Conservation (phyloP, 2,113 vertebrate genomes). For the Axis porcinus region DNA sequence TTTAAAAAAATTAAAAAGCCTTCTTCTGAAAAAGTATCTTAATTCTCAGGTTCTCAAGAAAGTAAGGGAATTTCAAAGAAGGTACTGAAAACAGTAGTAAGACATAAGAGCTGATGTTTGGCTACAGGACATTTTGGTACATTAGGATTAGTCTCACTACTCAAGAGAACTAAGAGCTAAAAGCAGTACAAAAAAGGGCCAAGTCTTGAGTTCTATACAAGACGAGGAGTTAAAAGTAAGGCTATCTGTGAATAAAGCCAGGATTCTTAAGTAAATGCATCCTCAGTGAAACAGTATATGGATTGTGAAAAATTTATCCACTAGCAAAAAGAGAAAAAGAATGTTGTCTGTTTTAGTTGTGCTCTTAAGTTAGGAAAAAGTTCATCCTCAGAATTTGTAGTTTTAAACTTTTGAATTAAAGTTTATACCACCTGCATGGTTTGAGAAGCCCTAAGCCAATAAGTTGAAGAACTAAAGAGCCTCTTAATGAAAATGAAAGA, state of each 20-base stretch:
- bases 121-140: background rate
- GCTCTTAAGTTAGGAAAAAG: background rate
- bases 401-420: background rate
- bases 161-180: background rate
- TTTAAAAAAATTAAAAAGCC: background rate
- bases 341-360: background rate
- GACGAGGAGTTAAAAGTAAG: background rate
- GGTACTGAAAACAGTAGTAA: background rate
- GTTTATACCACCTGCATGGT: background rate
- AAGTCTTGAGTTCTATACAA: background rate
- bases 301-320: background rate
- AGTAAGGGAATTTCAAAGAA: background rate
- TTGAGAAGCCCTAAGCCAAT: background rate
- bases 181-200: background rate
- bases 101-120: background rate
- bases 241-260: background rate
- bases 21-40: slow-evolving; percentile 1
- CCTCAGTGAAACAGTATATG: background rate
- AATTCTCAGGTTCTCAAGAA: background rate
- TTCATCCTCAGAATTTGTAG: background rate
- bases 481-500: background rate
- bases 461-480: background rate
- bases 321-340: background rate
- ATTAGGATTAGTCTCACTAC: background rate
- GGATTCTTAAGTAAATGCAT: background rate